Evolutionary conservation across 2,113 vertebrate genomes (phyloP).

Genomic region (Eublepharis macularius): DNA sequence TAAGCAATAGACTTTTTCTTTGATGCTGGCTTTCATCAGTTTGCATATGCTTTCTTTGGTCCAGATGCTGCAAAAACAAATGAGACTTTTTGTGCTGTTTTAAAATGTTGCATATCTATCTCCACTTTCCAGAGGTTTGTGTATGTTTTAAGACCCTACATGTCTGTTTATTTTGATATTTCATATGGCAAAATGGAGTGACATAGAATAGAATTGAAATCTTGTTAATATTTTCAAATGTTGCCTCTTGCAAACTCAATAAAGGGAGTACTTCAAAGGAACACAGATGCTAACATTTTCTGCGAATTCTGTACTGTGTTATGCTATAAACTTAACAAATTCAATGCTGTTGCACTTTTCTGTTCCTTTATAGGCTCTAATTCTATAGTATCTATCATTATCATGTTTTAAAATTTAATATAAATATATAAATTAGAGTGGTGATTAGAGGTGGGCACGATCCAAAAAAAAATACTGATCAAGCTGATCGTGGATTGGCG

Average conservation of each 20-base stretch:
- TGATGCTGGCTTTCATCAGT: slow-evolving; percentile 70
- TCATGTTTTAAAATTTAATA: neutral
- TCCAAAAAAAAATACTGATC: too few relatives aligned
- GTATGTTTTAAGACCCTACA: accelerated
- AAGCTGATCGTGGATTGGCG: too few relatives aligned
- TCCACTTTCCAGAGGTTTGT: neutral
- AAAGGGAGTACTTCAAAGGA: neutral
- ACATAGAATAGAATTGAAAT: neutral
- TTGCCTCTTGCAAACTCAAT: neutral
- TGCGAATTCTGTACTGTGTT: neutral
- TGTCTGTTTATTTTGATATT: neutral
- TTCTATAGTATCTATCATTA: neutral
- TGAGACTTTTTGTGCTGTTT: neutral
- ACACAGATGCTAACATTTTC: neutral
- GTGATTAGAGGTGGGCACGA: too few relatives aligned
- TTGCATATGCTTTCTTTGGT: slow-evolving; percentile 71
- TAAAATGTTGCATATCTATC: neutral
- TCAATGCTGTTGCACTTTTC: neutral
- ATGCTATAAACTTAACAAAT: neutral
- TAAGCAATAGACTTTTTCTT: slow-evolving; percentile 52
- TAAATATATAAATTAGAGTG: neutral
- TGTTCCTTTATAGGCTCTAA: neutral
- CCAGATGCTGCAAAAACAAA: slow-evolving; percentile 74
- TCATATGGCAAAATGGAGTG: neutral
- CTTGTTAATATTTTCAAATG: neutral